A percentile compares a stretch with the other conserved stretches of the same genome.
Conservation (phyloP, 2,888 invertebrate genomes). For the Pocota personata region DNA sequence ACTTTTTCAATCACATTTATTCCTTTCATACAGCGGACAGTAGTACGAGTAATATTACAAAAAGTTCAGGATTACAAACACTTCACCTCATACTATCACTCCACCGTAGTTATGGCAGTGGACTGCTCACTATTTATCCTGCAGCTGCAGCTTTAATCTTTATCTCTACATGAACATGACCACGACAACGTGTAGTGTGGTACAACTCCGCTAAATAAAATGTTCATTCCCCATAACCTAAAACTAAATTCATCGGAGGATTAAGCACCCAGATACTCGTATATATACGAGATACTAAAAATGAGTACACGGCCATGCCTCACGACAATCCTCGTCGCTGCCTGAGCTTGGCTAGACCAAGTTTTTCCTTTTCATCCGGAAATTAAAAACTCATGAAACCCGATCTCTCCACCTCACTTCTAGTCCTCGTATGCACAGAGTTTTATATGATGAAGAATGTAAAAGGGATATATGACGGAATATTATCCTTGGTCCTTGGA, state of each 20-base stretch:
- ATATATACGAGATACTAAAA: constrained; percentile 45
- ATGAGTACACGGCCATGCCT: constrained; percentile 48
- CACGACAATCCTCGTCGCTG: constrained; percentile 41
- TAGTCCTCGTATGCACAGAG: neutral
- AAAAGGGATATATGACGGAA: constrained; percentile 66
- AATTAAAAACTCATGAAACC: constrained; percentile 71
- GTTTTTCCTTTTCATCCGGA: constrained; percentile 65
- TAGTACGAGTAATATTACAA: neutral
- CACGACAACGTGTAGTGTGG: constrained; percentile 20
- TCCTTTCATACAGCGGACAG: neutral
- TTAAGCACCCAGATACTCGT: constrained; percentile 48
- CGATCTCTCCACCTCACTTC: constrained; percentile 20
- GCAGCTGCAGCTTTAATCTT: constrained; percentile 52
- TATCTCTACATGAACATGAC: constrained; percentile 53
- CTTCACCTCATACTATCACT: neutral
- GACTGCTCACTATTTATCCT: constrained; percentile 24
- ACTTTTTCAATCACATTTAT: constrained; percentile 63
- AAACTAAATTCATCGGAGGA: constrained; percentile 61
- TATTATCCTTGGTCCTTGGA: constrained; percentile 56
- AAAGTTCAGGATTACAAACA: constrained; percentile 29
- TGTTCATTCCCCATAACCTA: constrained; percentile 55
- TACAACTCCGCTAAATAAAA: constrained; percentile 47
- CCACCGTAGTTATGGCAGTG: neutral
- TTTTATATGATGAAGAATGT: constrained; percentile 63
- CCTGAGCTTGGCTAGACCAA: constrained; percentile 52